Evolutionary conservation across 2,888 invertebrate genomes (phyloP).

Genomic region (Druceiella hillmani): DNA sequence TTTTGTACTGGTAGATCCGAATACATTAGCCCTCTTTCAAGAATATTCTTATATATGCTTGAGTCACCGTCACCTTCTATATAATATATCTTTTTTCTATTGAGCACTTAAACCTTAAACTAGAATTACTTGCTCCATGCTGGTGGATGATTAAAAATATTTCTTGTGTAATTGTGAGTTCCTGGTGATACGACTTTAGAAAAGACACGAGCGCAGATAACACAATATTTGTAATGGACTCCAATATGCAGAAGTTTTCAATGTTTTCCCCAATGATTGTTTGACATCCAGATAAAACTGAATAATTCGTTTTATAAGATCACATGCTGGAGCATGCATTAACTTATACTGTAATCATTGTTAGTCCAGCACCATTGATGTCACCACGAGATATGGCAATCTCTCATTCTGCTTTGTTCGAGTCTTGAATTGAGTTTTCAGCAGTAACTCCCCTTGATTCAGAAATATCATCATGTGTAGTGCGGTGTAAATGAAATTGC

Average conservation of each 20-base stretch:
- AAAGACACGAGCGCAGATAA: conserved; percentile 15
- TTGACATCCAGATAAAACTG: conserved; percentile 19
- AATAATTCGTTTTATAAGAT: conserved; percentile 19
- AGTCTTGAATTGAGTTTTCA: conserved; percentile 14
- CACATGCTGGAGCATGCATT: conserved; percentile 19
- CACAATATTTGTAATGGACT: conserved; percentile 21
- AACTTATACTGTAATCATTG: conserved; percentile 13
- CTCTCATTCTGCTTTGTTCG: conserved; percentile 15
- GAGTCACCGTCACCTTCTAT: conserved; percentile 17
- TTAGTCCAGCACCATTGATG: conserved; percentile 7
- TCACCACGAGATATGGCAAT: conserved; percentile 1
- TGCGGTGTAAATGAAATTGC: conserved; percentile 12
- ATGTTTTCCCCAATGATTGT: conserved; percentile 20
- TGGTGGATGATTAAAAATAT: conserved; percentile 19
- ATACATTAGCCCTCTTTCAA: conserved; percentile 18
- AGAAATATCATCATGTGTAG: conserved; percentile 9
- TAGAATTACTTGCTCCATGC: conserved; percentile 20
- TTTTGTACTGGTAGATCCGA: conserved; percentile 12
- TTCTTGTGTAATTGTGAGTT: conserved; percentile 19
- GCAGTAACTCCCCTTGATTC: conserved; percentile 11
- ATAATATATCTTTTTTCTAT: conserved; percentile 15
- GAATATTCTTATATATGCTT: conserved; percentile 19
- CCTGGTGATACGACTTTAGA: conserved; percentile 8
- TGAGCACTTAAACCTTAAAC: conserved; percentile 21
- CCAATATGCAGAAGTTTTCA: conserved; percentile 19